A percentile compares a stretch with the other conserved stretches of the same genome.
Evolutionary conservation across 2,888 invertebrate species (phyloP).

Genomic region (Drosophila rellima): DNA sequence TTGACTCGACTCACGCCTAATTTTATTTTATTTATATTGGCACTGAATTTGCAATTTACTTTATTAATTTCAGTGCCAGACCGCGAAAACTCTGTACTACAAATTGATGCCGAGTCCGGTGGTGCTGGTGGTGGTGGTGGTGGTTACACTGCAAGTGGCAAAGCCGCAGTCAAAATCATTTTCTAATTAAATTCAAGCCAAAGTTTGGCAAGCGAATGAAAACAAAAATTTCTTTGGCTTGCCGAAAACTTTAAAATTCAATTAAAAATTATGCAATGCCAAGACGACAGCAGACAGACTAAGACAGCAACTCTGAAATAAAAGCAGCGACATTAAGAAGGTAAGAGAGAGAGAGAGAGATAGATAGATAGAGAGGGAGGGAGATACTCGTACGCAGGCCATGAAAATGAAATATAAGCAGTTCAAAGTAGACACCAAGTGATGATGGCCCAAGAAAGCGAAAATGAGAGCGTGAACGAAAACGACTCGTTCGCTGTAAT

Average conservation of each 20-base stretch:
- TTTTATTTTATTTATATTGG: slow-evolving; percentile 43
- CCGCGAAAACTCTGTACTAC: slow-evolving; percentile 50
- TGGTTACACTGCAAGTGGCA: slow-evolving; percentile 54
- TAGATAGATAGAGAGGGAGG: neutral
- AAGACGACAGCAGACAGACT: slow-evolving; percentile 39
- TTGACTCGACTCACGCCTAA: slow-evolving; percentile 21
- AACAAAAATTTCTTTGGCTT: slow-evolving; percentile 78
- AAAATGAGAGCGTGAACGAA: slow-evolving; percentile 30
- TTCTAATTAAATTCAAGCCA: slow-evolving; percentile 79
- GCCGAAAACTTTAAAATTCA: slow-evolving; percentile 80
- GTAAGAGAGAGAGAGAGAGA: neutral
- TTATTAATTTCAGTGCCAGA: slow-evolving; percentile 66
- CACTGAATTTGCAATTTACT: slow-evolving; percentile 64
- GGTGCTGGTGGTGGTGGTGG: slow-evolving; percentile 15
- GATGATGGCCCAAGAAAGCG: slow-evolving; percentile 33
- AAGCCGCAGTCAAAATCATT: slow-evolving; percentile 79
- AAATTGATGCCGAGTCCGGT: neutral
- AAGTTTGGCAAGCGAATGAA: slow-evolving; percentile 67
- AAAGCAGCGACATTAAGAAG: neutral
- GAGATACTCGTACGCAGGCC: slow-evolving; percentile 33
- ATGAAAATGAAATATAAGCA: slow-evolving; percentile 73
- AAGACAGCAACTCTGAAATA: slow-evolving; percentile 9
- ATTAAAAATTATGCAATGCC: slow-evolving; percentile 79
- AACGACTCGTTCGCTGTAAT: slow-evolving; percentile 44
- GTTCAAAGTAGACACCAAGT: slow-evolving; percentile 52